Evolutionary conservation across 2,797 vertebrate genomes (phyloP).

Genomic region (Tachyglossus aculeatus): DNA sequence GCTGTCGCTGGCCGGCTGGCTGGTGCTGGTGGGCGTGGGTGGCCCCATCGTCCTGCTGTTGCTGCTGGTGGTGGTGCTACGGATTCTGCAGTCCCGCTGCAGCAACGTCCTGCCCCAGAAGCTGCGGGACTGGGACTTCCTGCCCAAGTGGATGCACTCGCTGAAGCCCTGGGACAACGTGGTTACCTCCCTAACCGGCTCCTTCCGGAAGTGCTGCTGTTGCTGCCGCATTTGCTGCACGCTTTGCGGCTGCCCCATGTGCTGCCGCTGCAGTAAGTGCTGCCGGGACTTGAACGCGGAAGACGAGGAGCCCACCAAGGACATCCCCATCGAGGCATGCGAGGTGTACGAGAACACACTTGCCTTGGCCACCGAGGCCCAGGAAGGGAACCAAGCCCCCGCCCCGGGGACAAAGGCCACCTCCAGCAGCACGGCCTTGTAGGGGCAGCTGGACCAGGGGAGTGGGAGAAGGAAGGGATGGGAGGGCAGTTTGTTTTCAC

Average conservation of each 20-base stretch:
- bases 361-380: conserved; percentile 58
- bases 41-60: conserved; percentile 74
- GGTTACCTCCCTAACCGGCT: conserved; percentile 60
- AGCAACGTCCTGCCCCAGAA: conserved; percentile 72
- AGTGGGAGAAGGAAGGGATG: not conserved
- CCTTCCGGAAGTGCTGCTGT: conserved; percentile 80
- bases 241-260: conserved; percentile 33
- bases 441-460: not conserved
- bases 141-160: conserved; percentile 89
- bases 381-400: conserved; percentile 30
- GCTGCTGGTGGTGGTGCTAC: conserved; percentile 72
- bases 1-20: conserved; percentile 91
- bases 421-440: conserved; percentile 67
- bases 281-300: conserved; percentile 59
- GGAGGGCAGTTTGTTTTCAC: no score
- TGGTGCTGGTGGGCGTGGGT: conserved; percentile 84
- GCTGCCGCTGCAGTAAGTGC: conserved; percentile 78
- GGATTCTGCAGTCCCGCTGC: conserved; percentile 82
- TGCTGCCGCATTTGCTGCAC: conserved; percentile 82
- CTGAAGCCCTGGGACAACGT: conserved; percentile 85
- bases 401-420: conserved; percentile 31
- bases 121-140: conserved; percentile 87
- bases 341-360: conserved; percentile 68
- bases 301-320: conserved; percentile 50
- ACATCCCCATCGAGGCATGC: conserved; percentile 55